A percentile compares a stretch with the other conserved stretches of the same genome.
phyloP scores from a whole-genome alignment of 1,140 invertebrate species.

The Artemia franciscana region DNA sequence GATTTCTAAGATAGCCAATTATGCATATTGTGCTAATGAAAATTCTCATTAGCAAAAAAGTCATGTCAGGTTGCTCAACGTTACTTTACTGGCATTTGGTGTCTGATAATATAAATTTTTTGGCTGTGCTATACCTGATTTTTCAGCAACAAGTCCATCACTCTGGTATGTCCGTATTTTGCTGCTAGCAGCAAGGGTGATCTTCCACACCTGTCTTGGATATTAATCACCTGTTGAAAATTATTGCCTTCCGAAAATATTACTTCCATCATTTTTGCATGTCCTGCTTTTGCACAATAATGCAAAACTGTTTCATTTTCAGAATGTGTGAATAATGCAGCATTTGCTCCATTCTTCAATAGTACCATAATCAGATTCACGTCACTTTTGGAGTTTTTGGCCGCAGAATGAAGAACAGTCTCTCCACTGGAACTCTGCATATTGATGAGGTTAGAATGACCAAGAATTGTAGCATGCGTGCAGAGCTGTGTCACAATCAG shows the following conservation, averaged over 20 bases:
- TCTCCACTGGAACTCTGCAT: conserved; percentile 79
- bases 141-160: conserved; percentile 29
- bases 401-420: conserved; percentile 62
- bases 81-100: too few relatives aligned
- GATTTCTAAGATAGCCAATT: too few relatives aligned
- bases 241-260: conserved; percentile 65
- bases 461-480: conserved; percentile 17
- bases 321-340: conserved; percentile 49
- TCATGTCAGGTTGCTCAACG: too few relatives aligned
- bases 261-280: conserved; percentile 77
- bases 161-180: conserved; percentile 30
- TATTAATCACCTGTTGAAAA: conserved; percentile 76
- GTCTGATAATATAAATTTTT: too few relatives aligned
- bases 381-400: conserved; percentile 44
- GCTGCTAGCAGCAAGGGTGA: conserved; percentile 79
- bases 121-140: too few relatives aligned
- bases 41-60: too few relatives aligned
- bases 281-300: conserved; percentile 77
- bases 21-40: too few relatives aligned
- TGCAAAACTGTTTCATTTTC: conserved; percentile 78
- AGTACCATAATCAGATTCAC: conserved; percentile 67
- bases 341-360: conserved; percentile 68
- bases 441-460: conserved; percentile 22
- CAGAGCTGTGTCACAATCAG: conserved; percentile 64
- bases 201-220: conserved; percentile 75